These are phyloP conservation scores for Papilio machaon DNA, from an alignment of 1,140 invertebrate genomes.

Conservation along the genomic window DNA sequence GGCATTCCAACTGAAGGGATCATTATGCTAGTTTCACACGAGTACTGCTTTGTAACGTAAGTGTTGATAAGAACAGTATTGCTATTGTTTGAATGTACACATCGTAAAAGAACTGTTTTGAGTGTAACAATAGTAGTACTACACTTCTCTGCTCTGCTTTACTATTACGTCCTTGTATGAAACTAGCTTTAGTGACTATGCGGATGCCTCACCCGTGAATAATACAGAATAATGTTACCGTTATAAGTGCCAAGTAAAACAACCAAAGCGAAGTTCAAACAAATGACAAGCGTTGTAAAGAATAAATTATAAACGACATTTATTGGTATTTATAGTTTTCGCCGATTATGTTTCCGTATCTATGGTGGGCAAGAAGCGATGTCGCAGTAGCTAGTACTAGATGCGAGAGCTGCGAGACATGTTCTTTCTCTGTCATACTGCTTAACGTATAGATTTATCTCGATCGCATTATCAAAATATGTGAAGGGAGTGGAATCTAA, in stretches of 20 bases:
- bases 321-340: constrained; percentile 7
- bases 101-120: too few relatives aligned
- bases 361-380: background rate
- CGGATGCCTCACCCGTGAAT: constrained; percentile 18
- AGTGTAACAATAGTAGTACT: too few relatives aligned
- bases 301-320: constrained; percentile 26
- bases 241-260: constrained; percentile 13
- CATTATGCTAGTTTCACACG: constrained; percentile 15
- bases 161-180: too few relatives aligned
- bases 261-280: constrained; percentile 24
- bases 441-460: background rate
- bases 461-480: background rate
- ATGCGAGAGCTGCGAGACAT: background rate
- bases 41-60: background rate
- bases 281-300: constrained; percentile 28
- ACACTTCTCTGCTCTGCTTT: too few relatives aligned
- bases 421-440: background rate
- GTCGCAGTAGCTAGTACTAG: background rate
- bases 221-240: constrained; percentile 28
- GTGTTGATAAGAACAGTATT: background rate
- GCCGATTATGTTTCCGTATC: background rate
- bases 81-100: too few relatives aligned
- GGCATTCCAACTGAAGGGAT: constrained; percentile 34
- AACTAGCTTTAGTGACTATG: constrained; percentile 3
- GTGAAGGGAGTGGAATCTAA: too few relatives aligned